A percentile compares a stretch with the other conserved stretches of the same genome.
Conservation (phyloP, 2,888 invertebrate species). For the Tetropium fuscum region DNA sequence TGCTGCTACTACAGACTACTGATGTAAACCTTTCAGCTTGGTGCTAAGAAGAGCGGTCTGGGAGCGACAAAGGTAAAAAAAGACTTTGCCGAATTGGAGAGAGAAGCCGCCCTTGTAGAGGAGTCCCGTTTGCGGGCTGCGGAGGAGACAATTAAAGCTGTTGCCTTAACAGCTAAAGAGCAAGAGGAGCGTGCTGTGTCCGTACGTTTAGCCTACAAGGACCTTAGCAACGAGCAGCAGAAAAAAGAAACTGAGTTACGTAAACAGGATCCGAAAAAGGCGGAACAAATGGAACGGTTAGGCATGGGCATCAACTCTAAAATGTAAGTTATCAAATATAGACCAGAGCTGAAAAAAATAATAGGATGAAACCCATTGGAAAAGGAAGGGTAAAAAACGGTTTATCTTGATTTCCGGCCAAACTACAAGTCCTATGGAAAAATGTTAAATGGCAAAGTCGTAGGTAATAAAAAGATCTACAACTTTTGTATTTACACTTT, state of each 20-base stretch:
- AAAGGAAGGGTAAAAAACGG: too few species aligned
- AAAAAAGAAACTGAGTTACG: conserved; percentile 80
- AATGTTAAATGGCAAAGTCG: too few species aligned
- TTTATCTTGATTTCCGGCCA: too few species aligned
- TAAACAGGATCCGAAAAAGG: conserved; percentile 83
- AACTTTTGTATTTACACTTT: too few species aligned
- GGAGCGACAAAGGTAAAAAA: conserved; percentile 96
- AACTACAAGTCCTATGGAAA: too few species aligned
- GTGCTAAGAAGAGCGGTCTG: conserved; percentile 87
- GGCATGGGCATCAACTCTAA: conserved; percentile 86
- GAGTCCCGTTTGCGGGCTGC: conserved; percentile 70
- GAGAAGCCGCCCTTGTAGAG: conserved; percentile 87
- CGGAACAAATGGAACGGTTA: conserved; percentile 89
- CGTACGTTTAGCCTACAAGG: conserved; percentile 82
- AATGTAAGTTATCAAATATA: conserved; percentile 66
- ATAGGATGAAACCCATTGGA: too few species aligned
- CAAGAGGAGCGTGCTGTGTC: conserved; percentile 77
- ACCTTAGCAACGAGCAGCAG: conserved; percentile 74
- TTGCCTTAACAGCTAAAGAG: conserved; percentile 69
- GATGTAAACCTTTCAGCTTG: conserved; percentile 74
- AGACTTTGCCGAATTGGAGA: conserved; percentile 95
- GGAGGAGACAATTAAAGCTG: conserved; percentile 64
- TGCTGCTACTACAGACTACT: too few species aligned
- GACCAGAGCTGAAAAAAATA: too few species aligned
- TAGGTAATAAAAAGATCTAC: too few species aligned